Evolutionary conservation across 2,888 invertebrate genomes (phyloP).

Genomic region (Anaspis maculata): DNA sequence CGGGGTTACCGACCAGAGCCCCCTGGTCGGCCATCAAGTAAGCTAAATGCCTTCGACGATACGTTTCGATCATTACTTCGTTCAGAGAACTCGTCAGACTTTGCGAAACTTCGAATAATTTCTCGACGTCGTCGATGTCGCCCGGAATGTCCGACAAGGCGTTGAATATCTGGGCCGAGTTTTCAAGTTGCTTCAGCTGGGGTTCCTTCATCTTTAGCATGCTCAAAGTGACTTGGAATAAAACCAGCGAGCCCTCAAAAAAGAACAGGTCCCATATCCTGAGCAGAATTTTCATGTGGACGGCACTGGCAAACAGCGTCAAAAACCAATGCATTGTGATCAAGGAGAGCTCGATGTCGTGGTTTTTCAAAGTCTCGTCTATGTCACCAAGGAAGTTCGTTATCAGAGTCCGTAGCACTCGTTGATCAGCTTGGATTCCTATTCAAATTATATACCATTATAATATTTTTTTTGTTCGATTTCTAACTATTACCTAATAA

Average conservation of each 20-base stretch:
- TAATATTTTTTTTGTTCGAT: neutral
- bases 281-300: conserved; percentile 88
- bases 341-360: conserved; percentile 90
- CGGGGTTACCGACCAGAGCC: conserved; percentile 83
- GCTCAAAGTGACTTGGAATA: conserved; percentile 90
- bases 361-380: conserved; percentile 83
- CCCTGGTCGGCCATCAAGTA: conserved; percentile 97
- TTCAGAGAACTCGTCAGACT: conserved; percentile 76
- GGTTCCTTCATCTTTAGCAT: conserved; percentile 86
- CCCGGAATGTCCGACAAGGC: conserved; percentile 93
- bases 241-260: conserved; percentile 87
- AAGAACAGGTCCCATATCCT: conserved; percentile 97
- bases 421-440: conserved; percentile 91
- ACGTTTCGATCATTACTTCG: conserved; percentile 79
- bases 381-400: conserved; percentile 83
- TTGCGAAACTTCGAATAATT: conserved; percentile 68
- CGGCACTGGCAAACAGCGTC: conserved; percentile 92
- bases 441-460: conserved; percentile 18
- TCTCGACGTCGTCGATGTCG: conserved; percentile 84
- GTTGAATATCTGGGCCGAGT: conserved; percentile 97
- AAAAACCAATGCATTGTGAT: conserved; percentile 98
- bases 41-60: conserved; percentile 84
- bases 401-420: conserved; percentile 87
- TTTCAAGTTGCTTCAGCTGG: conserved; percentile 76
- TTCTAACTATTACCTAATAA: conserved; percentile 60